A percentile compares a stretch with the other conserved stretches of the same genome.
Evolutionary conservation across 1,140 invertebrate species (phyloP).

Genomic region (Drosophila saltans): DNA sequence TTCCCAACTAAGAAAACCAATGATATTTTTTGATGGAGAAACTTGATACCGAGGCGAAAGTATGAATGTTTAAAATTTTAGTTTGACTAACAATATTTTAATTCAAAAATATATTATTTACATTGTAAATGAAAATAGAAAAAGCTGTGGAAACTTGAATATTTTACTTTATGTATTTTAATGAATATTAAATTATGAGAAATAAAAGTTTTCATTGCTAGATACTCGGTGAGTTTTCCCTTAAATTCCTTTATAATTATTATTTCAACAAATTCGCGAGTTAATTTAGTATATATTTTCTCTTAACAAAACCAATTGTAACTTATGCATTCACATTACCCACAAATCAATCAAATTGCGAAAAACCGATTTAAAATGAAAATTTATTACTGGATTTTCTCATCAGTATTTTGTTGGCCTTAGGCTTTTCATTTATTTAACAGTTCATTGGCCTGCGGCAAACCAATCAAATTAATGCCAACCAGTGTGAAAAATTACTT

Average conservation of each 20-base stretch:
- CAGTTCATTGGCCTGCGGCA: slow-evolving; percentile 53
- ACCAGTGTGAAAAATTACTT: slow-evolving; percentile 50
- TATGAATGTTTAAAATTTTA: too few species aligned
- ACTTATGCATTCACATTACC: slow-evolving; percentile 2
- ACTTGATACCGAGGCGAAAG: background rate
- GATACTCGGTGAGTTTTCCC: too few species aligned
- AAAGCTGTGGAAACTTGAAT: too few species aligned
- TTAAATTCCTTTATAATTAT: background rate
- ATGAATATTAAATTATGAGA: too few species aligned
- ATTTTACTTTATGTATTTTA: too few species aligned
- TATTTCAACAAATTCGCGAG: background rate
- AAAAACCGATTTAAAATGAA: slow-evolving; percentile 18
- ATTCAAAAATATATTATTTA: background rate
- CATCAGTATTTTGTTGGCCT: slow-evolving; percentile 5
- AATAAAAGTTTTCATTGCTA: too few species aligned
- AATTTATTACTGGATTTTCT: slow-evolving; percentile 37
- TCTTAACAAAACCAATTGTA: background rate
- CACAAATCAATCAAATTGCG: slow-evolving; percentile 13
- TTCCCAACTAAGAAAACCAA: background rate
- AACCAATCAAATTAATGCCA: slow-evolving; percentile 56
- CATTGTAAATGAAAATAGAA: too few species aligned
- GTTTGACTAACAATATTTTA: too few species aligned
- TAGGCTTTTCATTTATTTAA: slow-evolving; percentile 51
- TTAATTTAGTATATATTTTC: background rate
- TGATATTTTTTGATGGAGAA: background rate